phyloP scores from a whole-genome alignment of 2,888 invertebrate genomes.

The Scaptomyza cyrtandrae region DNA sequence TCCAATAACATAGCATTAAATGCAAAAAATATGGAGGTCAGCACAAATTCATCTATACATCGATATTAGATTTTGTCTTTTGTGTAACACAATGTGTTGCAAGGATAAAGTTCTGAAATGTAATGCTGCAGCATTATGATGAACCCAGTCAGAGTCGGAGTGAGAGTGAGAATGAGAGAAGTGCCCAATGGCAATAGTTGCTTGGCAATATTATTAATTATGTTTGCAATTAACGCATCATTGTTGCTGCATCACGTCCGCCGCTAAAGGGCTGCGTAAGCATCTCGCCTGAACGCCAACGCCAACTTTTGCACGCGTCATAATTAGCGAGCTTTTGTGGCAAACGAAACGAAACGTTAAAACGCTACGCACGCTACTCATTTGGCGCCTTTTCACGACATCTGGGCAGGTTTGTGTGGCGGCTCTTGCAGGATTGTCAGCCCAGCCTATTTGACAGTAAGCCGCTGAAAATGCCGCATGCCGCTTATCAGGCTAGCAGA shows the following conservation, averaged over 20 bases:
- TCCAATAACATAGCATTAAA: too few species aligned
- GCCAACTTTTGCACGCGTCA: conserved; percentile 65
- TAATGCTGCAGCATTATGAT: conserved; percentile 4
- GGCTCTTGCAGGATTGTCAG: conserved; percentile 2
- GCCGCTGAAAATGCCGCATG: conserved; percentile 62
- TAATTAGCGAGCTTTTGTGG: conserved; percentile 70
- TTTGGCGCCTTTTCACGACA: conserved; percentile 55
- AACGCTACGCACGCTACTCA: too few species aligned
- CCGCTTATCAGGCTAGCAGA: conserved; percentile 60
- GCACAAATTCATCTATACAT: background rate
- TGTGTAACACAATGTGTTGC: conserved; percentile 6
- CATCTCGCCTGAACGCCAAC: conserved; percentile 33
- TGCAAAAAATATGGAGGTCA: background rate
- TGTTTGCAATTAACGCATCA: conserved; percentile 74
- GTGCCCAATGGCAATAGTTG: conserved; percentile 21
- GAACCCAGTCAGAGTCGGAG: conserved; percentile 11
- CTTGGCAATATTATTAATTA: conserved; percentile 70
- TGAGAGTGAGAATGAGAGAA: background rate
- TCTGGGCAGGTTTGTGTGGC: conserved; percentile 22
- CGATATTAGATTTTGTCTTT: background rate
- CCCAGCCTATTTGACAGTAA: conserved; percentile 53
- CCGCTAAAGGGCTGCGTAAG: conserved; percentile 59
- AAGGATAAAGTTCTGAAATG: conserved; percentile 9
- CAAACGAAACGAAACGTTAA: too few species aligned
- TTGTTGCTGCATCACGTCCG: conserved; percentile 73